Evolutionary conservation across 2,113 vertebrate species (phyloP).

Genomic region (Toxotes jaculatrix): DNA sequence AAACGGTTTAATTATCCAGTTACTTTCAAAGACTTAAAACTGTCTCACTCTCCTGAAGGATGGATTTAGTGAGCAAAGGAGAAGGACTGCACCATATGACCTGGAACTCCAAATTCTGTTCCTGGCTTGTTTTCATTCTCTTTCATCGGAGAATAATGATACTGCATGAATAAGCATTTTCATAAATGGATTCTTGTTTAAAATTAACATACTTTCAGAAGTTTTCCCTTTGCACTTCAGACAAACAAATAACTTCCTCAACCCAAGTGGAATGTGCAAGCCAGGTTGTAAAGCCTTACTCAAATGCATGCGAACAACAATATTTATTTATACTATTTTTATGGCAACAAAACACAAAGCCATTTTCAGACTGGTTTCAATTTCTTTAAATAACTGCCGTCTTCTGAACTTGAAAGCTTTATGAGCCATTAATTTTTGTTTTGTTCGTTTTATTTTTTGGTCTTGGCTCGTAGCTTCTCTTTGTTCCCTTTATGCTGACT

Average conservation of each 20-base stretch:
- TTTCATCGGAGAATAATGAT: slow-evolving; percentile 52
- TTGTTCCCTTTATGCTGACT: slow-evolving; percentile 61
- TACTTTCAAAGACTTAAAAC: slow-evolving; percentile 55
- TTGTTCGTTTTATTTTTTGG: slow-evolving; percentile 10
- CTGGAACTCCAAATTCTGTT: slow-evolving; percentile 50
- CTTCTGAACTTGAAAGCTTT: slow-evolving; percentile 64
- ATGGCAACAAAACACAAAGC: slow-evolving; percentile 69
- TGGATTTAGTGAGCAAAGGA: slow-evolving; percentile 52
- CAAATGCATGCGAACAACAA: slow-evolving; percentile 74
- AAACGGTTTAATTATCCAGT: slow-evolving; percentile 43
- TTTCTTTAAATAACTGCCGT: slow-evolving; percentile 56
- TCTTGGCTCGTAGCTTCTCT: slow-evolving; percentile 39
- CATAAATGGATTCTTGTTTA: slow-evolving; percentile 60
- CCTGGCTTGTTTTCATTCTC: slow-evolving; percentile 64
- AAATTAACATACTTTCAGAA: slow-evolving; percentile 55
- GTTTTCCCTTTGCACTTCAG: slow-evolving; percentile 71
- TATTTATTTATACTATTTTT: slow-evolving; percentile 77
- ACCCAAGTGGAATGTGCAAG: slow-evolving; percentile 71
- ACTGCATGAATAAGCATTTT: slow-evolving; percentile 77
- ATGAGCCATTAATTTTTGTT: slow-evolving; percentile 42
- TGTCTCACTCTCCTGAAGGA: slow-evolving; percentile 30
- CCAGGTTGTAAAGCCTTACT: slow-evolving; percentile 82
- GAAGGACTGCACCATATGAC: slow-evolving; percentile 54
- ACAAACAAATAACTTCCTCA: slow-evolving; percentile 68
- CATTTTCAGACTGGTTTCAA: slow-evolving; percentile 71